Evolutionary conservation across 2,888 invertebrate species (phyloP).

Genomic region (Horisme vitalbata): DNA sequence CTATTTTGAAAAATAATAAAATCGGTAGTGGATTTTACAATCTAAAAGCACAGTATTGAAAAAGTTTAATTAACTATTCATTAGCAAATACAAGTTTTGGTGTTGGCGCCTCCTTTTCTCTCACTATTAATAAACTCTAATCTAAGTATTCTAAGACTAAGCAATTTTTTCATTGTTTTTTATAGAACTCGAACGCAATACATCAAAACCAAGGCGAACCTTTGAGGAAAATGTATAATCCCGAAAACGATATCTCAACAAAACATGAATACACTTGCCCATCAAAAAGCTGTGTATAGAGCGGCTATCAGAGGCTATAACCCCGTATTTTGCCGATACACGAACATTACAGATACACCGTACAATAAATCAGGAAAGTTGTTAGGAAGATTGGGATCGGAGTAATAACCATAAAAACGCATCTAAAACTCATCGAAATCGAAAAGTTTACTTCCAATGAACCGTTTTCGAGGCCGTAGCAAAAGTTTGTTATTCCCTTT

Average conservation of each 20-base stretch:
- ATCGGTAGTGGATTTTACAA: no score
- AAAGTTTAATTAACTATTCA: no score
- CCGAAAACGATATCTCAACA: background rate
- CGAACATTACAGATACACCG: slow-evolving; percentile 32
- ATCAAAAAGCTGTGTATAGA: background rate
- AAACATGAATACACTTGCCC: background rate
- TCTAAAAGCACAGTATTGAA: no score
- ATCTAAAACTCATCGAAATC: slow-evolving; percentile 34
- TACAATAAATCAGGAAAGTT: slow-evolving; percentile 35
- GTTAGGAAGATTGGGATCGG: slow-evolving; percentile 37
- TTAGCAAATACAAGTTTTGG: no score
- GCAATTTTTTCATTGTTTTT: no score
- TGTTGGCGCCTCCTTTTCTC: no score
- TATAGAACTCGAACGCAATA: no score
- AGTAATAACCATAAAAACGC: slow-evolving; percentile 39
- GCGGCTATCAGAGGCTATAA: slow-evolving; percentile 7
- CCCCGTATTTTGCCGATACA: slow-evolving; percentile 28
- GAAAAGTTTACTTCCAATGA: slow-evolving; percentile 28
- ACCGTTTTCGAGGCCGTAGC: background rate
- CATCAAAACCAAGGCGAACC: no score
- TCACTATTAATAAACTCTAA: no score
- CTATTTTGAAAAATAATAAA: no score
- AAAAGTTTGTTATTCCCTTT: no score
- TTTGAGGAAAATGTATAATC: background rate
- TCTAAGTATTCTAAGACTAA: no score